These are phyloP conservation scores for Agrochola macilenta DNA, from an alignment of 2,888 invertebrate genomes.

Conservation along the genomic window DNA sequence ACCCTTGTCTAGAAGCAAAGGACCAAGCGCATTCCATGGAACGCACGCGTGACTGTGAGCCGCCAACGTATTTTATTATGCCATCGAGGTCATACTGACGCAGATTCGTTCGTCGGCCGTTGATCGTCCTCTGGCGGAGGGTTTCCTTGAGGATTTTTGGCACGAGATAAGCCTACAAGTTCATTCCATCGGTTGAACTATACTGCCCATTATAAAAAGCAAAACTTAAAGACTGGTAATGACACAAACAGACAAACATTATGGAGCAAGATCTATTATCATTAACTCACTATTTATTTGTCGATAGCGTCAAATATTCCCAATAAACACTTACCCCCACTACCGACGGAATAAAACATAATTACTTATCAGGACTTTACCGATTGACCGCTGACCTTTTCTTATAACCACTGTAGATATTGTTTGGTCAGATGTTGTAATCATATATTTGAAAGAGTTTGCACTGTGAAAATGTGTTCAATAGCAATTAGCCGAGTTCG, in stretches of 20 bases:
- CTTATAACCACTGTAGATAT: constrained; percentile 66
- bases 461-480: constrained; percentile 74
- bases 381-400: constrained; percentile 77
- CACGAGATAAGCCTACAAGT: not conserved
- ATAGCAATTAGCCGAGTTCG: constrained; percentile 65
- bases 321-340: constrained; percentile 47
- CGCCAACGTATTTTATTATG: not conserved
- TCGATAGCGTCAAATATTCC: constrained; percentile 32
- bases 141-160: not conserved
- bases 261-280: constrained; percentile 42
- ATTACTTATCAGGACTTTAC: constrained; percentile 77
- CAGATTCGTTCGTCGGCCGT: too few relatives aligned
- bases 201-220: not conserved
- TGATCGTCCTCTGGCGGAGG: not conserved
- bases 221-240: constrained; percentile 1
- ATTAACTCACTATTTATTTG: constrained; percentile 46
- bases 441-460: constrained; percentile 58
- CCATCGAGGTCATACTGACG: too few relatives aligned
- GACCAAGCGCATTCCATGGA: too few relatives aligned
- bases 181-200: not conserved
- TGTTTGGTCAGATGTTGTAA: constrained; percentile 60
- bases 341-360: constrained; percentile 62
- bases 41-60: not conserved
- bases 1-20: not conserved
- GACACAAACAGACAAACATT: constrained; percentile 10